Base-by-base conservation (phyloP, 2,888 invertebrate species). In the Micoletzkya japonica region DNA sequence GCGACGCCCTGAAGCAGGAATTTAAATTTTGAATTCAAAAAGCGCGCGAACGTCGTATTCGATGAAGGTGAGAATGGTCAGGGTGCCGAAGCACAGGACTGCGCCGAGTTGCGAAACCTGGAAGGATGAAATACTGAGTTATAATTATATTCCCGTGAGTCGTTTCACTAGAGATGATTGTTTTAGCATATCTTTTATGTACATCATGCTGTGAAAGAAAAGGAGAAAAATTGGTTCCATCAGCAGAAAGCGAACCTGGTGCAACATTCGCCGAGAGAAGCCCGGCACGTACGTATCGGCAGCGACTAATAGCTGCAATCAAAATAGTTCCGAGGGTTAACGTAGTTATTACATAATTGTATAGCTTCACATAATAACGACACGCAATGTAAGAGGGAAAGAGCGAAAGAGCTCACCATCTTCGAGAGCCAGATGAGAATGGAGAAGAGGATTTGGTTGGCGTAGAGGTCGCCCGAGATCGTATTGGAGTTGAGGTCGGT, bases 361-460 rank as follows among this genome's bases (percentile, higher is more conserved):
- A 44, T 44, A 44, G 10, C 44, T 14, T 34, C n/a, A n/a, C n/a
- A n/a, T n/a, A n/a, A n/a, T n/a, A n/a, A n/a, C n/a, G n/a, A 10
- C 44, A 10, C 20, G 44, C 10, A 20, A 10, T 56, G 10, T 26
- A 24, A 17, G n/a, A 56, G 28, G 14, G 7, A 56, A 24, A 10
- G 39, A 14, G 4, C 60, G 17, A 6, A 17, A 58, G 66, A 4
- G 24, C 60, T 61, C 34, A 81, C 80, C 74, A 82, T 80, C 73
- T 84, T 84, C 24, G 83, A 82, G 30, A 78, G 74, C n/a, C 81
- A 82, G 49, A 82, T 82, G 54, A 84, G 75, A 52, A 81, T 75
- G 26, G 82, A 81, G 74, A 84, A 82, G 30, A 85, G 76, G 36
- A 82, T 76, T 72, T 84, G 84, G 70, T 85, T 84, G 72, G 80